Percentiles rank a stretch among this genome's conserved stretches.
Evolutionary conservation across 2,888 invertebrate genomes (phyloP).

Genomic region (Hypercompe scribonia): DNA sequence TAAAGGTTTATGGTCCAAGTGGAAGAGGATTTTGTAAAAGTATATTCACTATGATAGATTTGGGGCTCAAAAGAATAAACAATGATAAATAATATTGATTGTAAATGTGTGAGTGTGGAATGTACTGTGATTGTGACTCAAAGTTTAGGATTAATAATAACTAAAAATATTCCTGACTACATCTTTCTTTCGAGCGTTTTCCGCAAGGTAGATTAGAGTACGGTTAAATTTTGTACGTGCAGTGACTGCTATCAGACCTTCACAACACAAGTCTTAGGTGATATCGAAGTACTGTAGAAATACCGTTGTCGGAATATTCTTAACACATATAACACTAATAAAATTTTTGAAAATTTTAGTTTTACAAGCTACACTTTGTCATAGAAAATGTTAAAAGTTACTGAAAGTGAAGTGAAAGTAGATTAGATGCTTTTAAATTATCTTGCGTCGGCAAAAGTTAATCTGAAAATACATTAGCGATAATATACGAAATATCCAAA

Average conservation of each 20-base stretch:
- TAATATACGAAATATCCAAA: no score
- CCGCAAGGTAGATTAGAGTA: no score
- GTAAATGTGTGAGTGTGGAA: background rate
- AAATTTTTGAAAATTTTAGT: background rate
- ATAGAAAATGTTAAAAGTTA: no score
- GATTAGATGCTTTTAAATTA: background rate
- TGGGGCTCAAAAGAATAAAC: background rate
- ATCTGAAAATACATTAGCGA: no score
- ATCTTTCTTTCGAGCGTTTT: no score
- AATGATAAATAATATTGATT: background rate
- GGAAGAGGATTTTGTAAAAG: constrained; percentile 11
- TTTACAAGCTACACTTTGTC: background rate
- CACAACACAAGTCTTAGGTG: no score
- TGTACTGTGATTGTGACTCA: background rate
- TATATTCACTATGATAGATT: background rate
- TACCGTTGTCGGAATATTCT: no score
- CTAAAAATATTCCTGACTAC: background rate
- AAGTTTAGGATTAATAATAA: background rate
- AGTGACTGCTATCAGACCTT: no score
- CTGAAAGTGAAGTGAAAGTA: no score
- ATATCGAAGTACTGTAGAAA: no score
- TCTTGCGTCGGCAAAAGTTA: no score
- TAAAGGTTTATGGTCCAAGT: constrained; percentile 59
- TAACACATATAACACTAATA: background rate
- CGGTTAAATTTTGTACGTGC: no score